These are phyloP conservation scores for Lanius collurio DNA, from an alignment of 2,113 vertebrate species.

Conservation along the genomic window DNA sequence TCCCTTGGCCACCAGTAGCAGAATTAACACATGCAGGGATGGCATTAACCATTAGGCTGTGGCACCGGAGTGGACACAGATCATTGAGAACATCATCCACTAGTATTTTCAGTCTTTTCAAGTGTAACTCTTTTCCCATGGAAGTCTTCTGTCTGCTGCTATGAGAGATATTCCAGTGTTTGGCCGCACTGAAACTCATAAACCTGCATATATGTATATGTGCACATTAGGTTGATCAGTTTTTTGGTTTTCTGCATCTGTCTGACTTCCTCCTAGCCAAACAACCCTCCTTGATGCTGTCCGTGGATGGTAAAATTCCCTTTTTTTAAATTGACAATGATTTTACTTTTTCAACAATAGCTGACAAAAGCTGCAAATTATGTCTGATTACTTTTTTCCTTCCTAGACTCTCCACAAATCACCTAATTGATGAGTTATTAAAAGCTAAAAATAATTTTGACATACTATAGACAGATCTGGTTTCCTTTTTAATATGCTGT, in stretches of 20 bases:
- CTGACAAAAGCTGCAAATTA: not conserved
- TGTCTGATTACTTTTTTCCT: not conserved
- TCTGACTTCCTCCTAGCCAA: not conserved
- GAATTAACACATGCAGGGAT: not conserved
- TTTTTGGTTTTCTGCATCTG: not conserved
- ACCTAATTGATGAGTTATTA: not conserved
- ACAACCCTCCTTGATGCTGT: not conserved
- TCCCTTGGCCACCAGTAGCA: not conserved
- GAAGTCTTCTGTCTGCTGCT: not conserved
- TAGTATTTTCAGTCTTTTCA: not conserved
- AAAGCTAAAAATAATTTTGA: not conserved
- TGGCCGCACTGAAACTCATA: not conserved
- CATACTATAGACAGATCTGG: not conserved
- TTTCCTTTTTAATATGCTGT: not conserved
- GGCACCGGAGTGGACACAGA: not conserved
- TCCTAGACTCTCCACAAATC: not conserved
- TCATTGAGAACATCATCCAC: not conserved
- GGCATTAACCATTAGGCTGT: not conserved
- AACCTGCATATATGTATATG: not conserved
- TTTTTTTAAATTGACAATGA: no score
- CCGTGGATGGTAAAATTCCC: not conserved
- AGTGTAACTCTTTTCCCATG: not conserved
- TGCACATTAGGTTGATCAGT: fast-evolving
- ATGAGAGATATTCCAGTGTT: not conserved
- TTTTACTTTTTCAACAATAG: not conserved